Evolutionary conservation across 1,140 invertebrate species (phyloP), one percentile per base, ranked within the genome.

Genomic region (Rhynchophorus ferrugineus): DNA sequence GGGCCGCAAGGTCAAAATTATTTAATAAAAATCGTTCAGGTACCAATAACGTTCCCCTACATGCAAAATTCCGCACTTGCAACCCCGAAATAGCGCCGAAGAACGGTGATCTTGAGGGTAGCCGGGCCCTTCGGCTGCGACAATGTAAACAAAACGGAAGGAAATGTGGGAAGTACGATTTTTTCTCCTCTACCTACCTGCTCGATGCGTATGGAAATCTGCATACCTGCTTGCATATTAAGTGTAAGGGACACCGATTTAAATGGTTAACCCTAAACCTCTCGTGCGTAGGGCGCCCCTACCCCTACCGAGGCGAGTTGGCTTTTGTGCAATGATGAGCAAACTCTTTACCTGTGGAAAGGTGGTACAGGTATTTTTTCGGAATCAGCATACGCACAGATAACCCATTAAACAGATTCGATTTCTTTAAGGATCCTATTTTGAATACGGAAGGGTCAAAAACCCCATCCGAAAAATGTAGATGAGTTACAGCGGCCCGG

Each of bases 141-240:
- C 29, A 39, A 22, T 41, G 47, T 14, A 52, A 51, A 45, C 19
- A 50, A 54, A 65, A 57, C 6, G 38, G 43, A 57, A 36, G 58
- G 55, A 46, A 33, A 38, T 41, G 45, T 41, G 47, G 51, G 50
- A 44, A 57, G 43, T 46, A 45, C 49, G 57, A 39, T 62, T 66
- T 68, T 68, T 62, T 67, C n/a, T n/a, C n/a, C n/a, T n/a, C n/a
- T n/a, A 56, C 56, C 64, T 69, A 69, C 67, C 67, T 69, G 67
- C 60, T 57, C 66, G 67, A 69, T 67, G 57, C 65, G 67, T 69
- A 65, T 64, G 67, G 67, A 69, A 61, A 63, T 66, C 64, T 62
- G 59, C 61, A 39, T 69, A 69, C 67, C 67, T 69, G 67, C 65
- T 65, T 66, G 65, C 61, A 67, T 69, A 67, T 67, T 67, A 67